A percentile compares a stretch with the other conserved stretches of the same genome.
Evolutionary conservation across 2,113 vertebrate genomes (phyloP).

Genomic region (Pseudopipra pipra): DNA sequence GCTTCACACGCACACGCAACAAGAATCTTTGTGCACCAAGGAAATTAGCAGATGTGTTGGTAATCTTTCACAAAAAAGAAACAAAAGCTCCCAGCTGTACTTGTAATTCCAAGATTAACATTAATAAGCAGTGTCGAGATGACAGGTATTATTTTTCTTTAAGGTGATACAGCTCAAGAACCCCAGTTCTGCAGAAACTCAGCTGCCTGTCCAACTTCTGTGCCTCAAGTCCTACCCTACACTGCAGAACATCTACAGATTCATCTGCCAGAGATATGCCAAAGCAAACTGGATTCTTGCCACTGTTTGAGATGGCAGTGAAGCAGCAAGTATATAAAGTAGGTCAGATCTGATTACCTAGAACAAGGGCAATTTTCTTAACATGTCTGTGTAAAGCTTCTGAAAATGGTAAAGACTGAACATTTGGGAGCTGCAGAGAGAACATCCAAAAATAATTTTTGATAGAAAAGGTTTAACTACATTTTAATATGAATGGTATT

Average conservation of each 20-base stretch:
- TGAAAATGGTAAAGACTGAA: conserved; percentile 4
- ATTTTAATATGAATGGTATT: conserved; percentile 46
- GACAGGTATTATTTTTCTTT: not conserved
- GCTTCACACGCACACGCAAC: not conserved
- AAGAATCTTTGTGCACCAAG: not conserved
- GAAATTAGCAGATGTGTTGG: not conserved
- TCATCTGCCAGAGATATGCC: not conserved
- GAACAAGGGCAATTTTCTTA: conserved; percentile 50
- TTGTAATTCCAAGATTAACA: not conserved
- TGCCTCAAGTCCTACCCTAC: not conserved
- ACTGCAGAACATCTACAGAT: not conserved
- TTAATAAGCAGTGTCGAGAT: not conserved
- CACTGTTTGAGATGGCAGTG: conserved; percentile 15
- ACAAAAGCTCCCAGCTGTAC: not conserved
- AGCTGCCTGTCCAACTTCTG: not conserved
- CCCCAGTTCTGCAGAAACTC: not conserved
- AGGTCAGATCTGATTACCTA: conserved; percentile 18
- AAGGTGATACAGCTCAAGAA: not conserved
- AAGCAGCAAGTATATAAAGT: not conserved
- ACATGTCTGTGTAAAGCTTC: not conserved
- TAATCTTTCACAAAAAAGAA: conserved; percentile 25
- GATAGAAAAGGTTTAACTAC: conserved; percentile 6
- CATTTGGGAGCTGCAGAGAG: not conserved
- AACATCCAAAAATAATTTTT: not conserved
- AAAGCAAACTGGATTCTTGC: conserved; percentile 44